These are phyloP conservation scores for Eugnorisma glareosa DNA, from an alignment of 2,888 invertebrate species.

Conservation along the genomic window DNA sequence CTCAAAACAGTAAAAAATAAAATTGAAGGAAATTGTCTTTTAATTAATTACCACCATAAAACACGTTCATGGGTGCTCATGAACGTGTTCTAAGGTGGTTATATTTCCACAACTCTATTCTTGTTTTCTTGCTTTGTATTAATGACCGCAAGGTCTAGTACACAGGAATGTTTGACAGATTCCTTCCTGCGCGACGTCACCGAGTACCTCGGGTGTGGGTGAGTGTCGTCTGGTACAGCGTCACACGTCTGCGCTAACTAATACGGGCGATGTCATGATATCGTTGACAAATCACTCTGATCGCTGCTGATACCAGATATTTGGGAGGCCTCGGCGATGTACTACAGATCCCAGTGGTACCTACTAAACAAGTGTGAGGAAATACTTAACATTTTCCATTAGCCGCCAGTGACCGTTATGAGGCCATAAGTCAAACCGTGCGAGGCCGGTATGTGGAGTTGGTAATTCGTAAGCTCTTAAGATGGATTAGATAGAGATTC, in stretches of 20 bases:
- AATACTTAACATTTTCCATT: slow-evolving; percentile 11
- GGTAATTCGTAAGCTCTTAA: neutral
- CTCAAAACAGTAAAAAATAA: neutral
- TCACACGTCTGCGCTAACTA: slow-evolving; percentile 31
- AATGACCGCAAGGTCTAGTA: neutral
- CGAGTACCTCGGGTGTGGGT: neutral
- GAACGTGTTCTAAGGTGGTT: neutral
- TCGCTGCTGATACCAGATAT: slow-evolving; percentile 41
- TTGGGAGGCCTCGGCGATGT: slow-evolving; percentile 20
- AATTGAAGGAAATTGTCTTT: neutral
- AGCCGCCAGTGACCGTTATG: neutral
- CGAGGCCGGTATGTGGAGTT: neutral
- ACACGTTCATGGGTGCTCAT: no score
- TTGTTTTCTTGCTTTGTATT: slow-evolving; percentile 1
- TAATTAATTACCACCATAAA: neutral
- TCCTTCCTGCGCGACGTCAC: slow-evolving; percentile 49
- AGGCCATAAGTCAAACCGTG: slow-evolving; percentile 12
- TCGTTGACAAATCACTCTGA: slow-evolving; percentile 61
- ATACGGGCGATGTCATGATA: slow-evolving; percentile 61
- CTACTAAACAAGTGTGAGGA: neutral
- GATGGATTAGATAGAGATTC: neutral
- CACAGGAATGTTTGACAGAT: slow-evolving; percentile 54
- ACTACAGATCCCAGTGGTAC: neutral
- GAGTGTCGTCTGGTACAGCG: neutral
- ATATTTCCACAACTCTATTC: slow-evolving; percentile 4